Percentiles rank a stretch among this genome's conserved stretches.
phyloP scores from a whole-genome alignment of 2,797 vertebrate species.

The Molossus alvarezi region DNA sequence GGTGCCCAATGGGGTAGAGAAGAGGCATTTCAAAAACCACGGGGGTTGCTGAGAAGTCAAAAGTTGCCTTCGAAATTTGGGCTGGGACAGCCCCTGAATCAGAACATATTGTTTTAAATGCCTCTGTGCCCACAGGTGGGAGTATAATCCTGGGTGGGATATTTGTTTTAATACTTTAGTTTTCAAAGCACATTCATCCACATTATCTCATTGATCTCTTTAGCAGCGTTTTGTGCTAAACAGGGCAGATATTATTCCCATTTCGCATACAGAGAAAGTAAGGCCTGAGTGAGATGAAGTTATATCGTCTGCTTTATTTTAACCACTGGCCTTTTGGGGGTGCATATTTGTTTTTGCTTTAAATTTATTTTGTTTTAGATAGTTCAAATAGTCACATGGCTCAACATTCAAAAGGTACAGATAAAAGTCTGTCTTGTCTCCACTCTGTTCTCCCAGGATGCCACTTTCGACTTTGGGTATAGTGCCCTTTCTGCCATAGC shows the following conservation, averaged over 20 bases:
- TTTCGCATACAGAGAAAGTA: background rate
- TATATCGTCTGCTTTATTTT: background rate
- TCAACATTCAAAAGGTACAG: slow-evolving; percentile 16
- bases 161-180: background rate
- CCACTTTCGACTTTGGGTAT: background rate
- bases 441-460: background rate
- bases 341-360: background rate
- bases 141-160: background rate
- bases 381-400: background rate
- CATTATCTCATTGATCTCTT: background rate
- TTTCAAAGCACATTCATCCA: background rate
- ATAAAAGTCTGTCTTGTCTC: background rate
- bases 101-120: background rate
- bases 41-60: background rate
- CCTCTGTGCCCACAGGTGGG: slow-evolving; percentile 6
- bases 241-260: background rate
- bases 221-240: background rate
- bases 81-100: slow-evolving; percentile 25
- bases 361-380: background rate
- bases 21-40: background rate
- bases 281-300: background rate
- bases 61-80: background rate
- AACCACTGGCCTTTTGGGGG: background rate
- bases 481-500: background rate
- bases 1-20: background rate